phyloP scores from a whole-genome alignment of 1,140 invertebrate species.

The Calliphora vicina region DNA sequence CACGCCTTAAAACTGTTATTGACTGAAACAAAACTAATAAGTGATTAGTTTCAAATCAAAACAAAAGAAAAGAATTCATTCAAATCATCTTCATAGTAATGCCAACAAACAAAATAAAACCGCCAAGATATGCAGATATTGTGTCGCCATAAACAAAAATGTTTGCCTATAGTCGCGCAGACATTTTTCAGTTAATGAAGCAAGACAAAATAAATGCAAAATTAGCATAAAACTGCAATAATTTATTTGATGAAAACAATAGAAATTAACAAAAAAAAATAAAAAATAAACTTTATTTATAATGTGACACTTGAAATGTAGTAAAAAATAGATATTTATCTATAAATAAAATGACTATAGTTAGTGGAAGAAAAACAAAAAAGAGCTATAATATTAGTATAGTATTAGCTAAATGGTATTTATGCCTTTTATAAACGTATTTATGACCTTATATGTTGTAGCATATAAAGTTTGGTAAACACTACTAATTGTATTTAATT shows the following conservation, averaged over 20 bases:
- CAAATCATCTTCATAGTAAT: neutral
- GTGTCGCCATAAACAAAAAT: neutral
- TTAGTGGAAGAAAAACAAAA: no score
- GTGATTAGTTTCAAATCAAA: neutral
- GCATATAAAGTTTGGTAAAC: no score
- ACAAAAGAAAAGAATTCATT: neutral
- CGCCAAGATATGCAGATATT: neutral
- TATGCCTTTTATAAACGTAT: no score
- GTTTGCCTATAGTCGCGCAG: neutral
- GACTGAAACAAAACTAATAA: neutral
- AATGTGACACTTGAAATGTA: neutral
- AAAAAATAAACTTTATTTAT: neutral
- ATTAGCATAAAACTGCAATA: neutral
- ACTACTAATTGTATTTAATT: no score
- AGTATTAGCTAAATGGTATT: no score
- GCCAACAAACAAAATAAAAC: neutral
- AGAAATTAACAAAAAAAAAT: neutral
- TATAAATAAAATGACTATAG: neutral
- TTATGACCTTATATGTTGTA: no score
- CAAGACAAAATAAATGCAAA: neutral
- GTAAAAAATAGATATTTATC: neutral
- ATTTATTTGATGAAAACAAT: neutral
- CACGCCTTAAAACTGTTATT: neutral
- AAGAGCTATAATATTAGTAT: no score
- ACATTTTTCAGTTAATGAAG: neutral